Evolutionary conservation across 2,113 vertebrate species (phyloP).

Genomic region (Felis catus): F.catus_Fca126_mat1.0 CM031424.1:63350001-63350500

Average conservation of each 20-base stretch:
- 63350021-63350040: background rate
- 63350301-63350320: constrained; percentile 21
- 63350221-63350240: background rate
- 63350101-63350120: constrained; percentile 37
- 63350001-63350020: background rate
- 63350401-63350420: background rate
- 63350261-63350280: background rate
- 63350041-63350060: constrained; percentile 28
- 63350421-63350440: background rate
- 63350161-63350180: background rate
- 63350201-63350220: constrained; percentile 6
- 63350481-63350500: background rate
- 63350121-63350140: background rate
- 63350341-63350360: background rate
- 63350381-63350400: background rate
- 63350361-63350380: constrained; percentile 35
- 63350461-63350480: background rate
- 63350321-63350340: background rate
- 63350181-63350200: background rate
- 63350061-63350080: background rate
- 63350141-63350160: background rate
- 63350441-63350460: background rate
- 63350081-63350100: constrained; percentile 23
- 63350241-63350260: background rate
- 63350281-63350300: background rate